A percentile compares a stretch with the other conserved stretches of the same genome.
Evolutionary conservation across 2,797 vertebrate species (phyloP).

Genomic region (Sebastes goodei): DNA sequence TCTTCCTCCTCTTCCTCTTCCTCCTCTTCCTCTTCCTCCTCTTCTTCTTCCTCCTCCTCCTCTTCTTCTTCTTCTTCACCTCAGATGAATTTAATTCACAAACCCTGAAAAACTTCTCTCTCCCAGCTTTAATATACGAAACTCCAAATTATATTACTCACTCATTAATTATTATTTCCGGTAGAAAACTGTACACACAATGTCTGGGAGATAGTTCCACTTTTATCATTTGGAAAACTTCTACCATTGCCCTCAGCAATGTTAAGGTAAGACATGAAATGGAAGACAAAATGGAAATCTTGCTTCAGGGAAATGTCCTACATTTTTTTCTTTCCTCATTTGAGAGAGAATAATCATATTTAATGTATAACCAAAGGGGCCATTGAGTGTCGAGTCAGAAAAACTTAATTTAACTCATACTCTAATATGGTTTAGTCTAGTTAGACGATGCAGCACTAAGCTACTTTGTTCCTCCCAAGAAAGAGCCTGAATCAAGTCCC

Average conservation of each 20-base stretch:
- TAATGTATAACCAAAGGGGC: constrained; percentile 33
- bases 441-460: not conserved
- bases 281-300: constrained; percentile 43
- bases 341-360: constrained; percentile 43
- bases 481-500: not conserved
- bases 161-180: constrained; percentile 69
- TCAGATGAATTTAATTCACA: constrained; percentile 55
- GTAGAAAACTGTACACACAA: constrained; percentile 46
- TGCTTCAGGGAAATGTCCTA: constrained; percentile 53
- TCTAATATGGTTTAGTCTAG: not conserved
- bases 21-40: constrained; percentile 31
- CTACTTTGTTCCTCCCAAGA: not conserved
- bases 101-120: constrained; percentile 50
- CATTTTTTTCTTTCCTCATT: constrained; percentile 34
- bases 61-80: constrained; percentile 27
- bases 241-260: constrained; percentile 33
- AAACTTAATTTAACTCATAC: constrained; percentile 11
- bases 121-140: constrained; percentile 42
- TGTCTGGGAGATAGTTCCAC: constrained; percentile 37
- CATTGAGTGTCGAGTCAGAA: not conserved
- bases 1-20: constrained; percentile 30
- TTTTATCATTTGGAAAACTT: constrained; percentile 55
- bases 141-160: constrained; percentile 41
- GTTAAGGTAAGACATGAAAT: constrained; percentile 60
- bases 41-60: constrained; percentile 31